Evolutionary conservation across 1,140 invertebrate species (phyloP).

Genomic region (Cydia pomonella): DNA sequence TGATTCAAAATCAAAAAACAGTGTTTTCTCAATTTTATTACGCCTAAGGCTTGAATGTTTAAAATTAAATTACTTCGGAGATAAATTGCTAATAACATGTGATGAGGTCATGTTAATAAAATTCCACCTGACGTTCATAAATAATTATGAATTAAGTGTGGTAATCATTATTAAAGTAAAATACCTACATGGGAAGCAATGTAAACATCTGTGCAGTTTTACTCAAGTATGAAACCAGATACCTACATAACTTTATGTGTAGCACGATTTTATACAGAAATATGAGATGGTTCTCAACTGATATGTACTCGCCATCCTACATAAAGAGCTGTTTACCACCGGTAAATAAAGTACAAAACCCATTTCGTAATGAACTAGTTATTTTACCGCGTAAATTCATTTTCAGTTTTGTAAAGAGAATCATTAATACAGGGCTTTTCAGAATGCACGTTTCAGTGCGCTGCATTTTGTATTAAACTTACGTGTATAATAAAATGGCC

Average conservation of each 20-base stretch:
- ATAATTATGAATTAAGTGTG: too few species aligned
- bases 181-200: too few species aligned
- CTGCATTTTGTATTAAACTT: background rate
- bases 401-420: constrained; percentile 24
- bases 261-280: background rate
- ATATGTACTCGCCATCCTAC: background rate
- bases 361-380: constrained; percentile 20
- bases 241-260: background rate
- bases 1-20: too few species aligned
- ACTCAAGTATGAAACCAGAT: background rate
- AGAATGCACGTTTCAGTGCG: constrained; percentile 4
- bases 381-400: constrained; percentile 24
- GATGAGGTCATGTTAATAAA: too few species aligned
- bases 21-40: too few species aligned
- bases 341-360: background rate
- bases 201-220: background rate
- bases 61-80: too few species aligned
- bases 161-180: too few species aligned
- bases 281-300: background rate
- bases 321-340: constrained; percentile 5
- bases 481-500: constrained; percentile 8
- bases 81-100: too few species aligned
- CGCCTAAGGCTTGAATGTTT: too few species aligned
- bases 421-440: constrained; percentile 18
- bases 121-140: too few species aligned